Conservation (phyloP, 1,140 invertebrate species). For the Euwallacea similis region DNA sequence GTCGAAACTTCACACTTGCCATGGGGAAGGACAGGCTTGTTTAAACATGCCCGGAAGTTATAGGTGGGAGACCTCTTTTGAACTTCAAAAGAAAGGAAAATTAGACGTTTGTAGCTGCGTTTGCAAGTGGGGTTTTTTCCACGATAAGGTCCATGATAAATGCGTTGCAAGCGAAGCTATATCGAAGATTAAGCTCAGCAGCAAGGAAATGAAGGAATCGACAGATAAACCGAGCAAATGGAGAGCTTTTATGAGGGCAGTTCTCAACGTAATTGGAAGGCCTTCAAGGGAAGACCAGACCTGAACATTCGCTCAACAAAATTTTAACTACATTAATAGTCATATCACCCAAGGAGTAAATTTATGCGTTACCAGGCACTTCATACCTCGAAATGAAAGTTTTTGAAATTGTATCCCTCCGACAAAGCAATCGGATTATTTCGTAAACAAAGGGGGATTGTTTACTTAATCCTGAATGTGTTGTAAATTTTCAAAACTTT, state of each 20-base stretch:
- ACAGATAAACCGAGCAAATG: slow-evolving; percentile 12
- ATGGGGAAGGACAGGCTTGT: slow-evolving; percentile 54
- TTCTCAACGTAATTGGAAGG: slow-evolving; percentile 10
- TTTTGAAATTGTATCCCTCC: too few relatives aligned
- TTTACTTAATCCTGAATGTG: too few relatives aligned
- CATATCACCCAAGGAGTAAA: too few relatives aligned
- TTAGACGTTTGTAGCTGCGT: slow-evolving; percentile 25
- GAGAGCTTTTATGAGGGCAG: slow-evolving; percentile 8
- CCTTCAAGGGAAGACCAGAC: too few relatives aligned
- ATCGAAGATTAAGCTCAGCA: slow-evolving; percentile 19
- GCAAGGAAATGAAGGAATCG: background rate
- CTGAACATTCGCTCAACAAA: too few relatives aligned
- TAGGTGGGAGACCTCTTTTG: slow-evolving; percentile 18
- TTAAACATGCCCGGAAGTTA: slow-evolving; percentile 60
- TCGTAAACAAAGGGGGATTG: too few relatives aligned
- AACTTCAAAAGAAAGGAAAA: background rate
- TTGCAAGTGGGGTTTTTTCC: slow-evolving; percentile 32
- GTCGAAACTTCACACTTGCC: slow-evolving; percentile 32
- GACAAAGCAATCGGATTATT: too few relatives aligned
- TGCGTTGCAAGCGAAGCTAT: slow-evolving; percentile 21
- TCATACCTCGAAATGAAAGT: too few relatives aligned
- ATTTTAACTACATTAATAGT: too few relatives aligned
- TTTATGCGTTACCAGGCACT: too few relatives aligned
- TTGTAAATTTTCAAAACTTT: too few relatives aligned
- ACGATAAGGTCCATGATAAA: slow-evolving; percentile 2